Base-by-base conservation (phyloP, 2,888 invertebrate species). In the Phalangium opilio region DNA sequence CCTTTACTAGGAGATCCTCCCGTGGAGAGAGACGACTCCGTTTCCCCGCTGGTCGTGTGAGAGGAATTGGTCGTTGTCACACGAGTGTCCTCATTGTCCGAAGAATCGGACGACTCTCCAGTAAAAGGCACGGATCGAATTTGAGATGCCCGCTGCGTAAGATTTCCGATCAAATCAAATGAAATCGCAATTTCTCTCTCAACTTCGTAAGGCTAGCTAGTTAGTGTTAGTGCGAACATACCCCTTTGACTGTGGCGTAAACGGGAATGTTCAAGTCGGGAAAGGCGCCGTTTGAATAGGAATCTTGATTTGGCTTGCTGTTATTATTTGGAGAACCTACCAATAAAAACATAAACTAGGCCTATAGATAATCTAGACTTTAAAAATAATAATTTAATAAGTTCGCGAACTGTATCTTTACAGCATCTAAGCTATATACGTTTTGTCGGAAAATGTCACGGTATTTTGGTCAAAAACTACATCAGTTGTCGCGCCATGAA, bases 91-190 rank as follows among this genome's bases (percentile, higher is more conserved):
- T 69, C 70, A 21, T 90, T 89, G 62, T 91, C 91, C 10, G 89
- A 89, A 2, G 89, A 90, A 63, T 93, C 91, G 0, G 87, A 86
- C 3, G 89, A 89, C 60, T 93, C 91, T 2, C 90, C 91, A 14
- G 85, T 86, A 64, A 93, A 91, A 8, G 91, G 91, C 77, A 90
- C 86, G 40, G 89, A 90, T 58, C 91, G 75, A 59, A 93, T 93
- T 70, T 91, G 91, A 67, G 90, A 89, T 55, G 91, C 91, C 60
- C 90, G 78, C 78, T 82, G 66, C 11, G 39, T 61, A 60, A 50
- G 44, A 57, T 39, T 50, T 38, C 11, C 20, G 3, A n/a, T 18
- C 5, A 45, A 15, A 20, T 11, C 15, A 18, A 32, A 19, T n/a
- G 45, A 32, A 47, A 17, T 48, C 11, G 14, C 17, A 43, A 14